phyloP scores from a whole-genome alignment of 30 jellyfish, hydroid and myxozoan species.

The Turritopsis rubra region DNA sequence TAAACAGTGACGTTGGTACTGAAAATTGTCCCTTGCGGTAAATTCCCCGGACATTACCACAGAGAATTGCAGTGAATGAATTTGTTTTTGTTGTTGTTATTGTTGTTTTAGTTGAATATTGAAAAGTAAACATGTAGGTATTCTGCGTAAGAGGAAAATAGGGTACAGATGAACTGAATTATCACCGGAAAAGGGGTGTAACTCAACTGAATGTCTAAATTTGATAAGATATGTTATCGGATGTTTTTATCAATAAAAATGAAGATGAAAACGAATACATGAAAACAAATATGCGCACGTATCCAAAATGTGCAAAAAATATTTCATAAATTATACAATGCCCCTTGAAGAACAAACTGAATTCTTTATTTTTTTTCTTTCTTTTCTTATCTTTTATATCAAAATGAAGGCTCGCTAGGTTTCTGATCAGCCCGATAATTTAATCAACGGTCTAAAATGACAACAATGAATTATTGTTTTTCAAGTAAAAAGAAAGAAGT shows the following conservation, averaged over 20 bases:
- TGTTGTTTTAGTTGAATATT: too few species aligned
- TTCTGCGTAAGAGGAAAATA: too few species aligned
- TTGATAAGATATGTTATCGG: not conserved
- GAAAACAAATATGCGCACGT: not conserved
- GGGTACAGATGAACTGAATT: too few species aligned
- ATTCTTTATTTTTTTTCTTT: not conserved
- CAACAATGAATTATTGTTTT: not conserved
- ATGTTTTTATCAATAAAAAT: not conserved
- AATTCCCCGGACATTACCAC: too few species aligned
- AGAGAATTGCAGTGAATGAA: too few species aligned
- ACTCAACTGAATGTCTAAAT: not conserved
- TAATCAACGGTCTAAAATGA: not conserved
- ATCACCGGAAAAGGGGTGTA: not conserved
- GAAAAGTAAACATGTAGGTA: too few species aligned
- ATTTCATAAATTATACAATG: not conserved
- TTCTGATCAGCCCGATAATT: not conserved
- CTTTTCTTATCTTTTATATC: not conserved
- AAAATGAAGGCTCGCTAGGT: not conserved
- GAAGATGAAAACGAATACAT: too few species aligned
- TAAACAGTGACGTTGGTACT: too few species aligned
- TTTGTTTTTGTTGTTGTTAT: too few species aligned
- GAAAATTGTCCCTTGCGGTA: too few species aligned
- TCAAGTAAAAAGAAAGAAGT: not conserved
- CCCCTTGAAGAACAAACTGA: not conserved
- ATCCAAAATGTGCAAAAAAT: not conserved